Percentiles rank a stretch among this genome's conserved stretches.
These are phyloP conservation scores for Acanthurus tractus DNA, from an alignment of 2,797 vertebrate genomes.

Conservation along the genomic window DNA sequence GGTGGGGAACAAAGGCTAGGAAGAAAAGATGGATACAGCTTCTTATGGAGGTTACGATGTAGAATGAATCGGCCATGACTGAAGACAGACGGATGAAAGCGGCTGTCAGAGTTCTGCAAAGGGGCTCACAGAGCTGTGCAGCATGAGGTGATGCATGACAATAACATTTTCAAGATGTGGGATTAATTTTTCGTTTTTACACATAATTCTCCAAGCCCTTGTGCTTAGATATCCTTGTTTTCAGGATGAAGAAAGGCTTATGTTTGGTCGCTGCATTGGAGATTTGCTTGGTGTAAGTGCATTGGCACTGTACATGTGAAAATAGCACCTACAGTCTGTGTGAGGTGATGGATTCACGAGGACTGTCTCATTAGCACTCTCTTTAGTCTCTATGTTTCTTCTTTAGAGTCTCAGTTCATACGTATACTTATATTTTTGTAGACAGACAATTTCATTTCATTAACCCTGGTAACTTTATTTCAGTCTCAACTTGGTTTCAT, in stretches of 20 bases:
- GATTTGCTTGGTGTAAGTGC: slow-evolving; percentile 22
- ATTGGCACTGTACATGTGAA: slow-evolving; percentile 6
- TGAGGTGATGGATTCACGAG: slow-evolving; percentile 36
- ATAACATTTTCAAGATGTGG: slow-evolving; percentile 43
- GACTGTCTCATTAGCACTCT: slow-evolving; percentile 2
- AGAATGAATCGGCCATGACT: slow-evolving; percentile 33
- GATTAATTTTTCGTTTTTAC: slow-evolving; percentile 52
- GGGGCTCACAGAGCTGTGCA: slow-evolving; percentile 41
- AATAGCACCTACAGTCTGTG: slow-evolving; percentile 25
- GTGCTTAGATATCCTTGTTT: slow-evolving; percentile 27
- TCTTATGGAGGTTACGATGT: slow-evolving; percentile 36
- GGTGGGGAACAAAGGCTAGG: slow-evolving; percentile 47
- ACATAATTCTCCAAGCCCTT: slow-evolving; percentile 15
- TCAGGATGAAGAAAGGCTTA: slow-evolving; percentile 33
- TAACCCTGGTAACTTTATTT: not conserved
- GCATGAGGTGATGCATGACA: slow-evolving; percentile 30
- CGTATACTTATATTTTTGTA: not conserved
- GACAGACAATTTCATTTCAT: not conserved
- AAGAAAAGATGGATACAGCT: slow-evolving; percentile 35
- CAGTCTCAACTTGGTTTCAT: rapidly evolving
- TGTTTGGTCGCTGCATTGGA: slow-evolving; percentile 25
- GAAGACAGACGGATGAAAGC: slow-evolving; percentile 55
- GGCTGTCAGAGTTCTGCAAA: slow-evolving; percentile 30
- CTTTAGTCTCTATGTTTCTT: not conserved
- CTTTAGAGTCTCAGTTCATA: too few relatives aligned